Evolutionary conservation across 2,797 vertebrate species (phyloP), one percentile per base, ranked within the genome.

Genomic region (Anabacerthia variegaticeps): DNA sequence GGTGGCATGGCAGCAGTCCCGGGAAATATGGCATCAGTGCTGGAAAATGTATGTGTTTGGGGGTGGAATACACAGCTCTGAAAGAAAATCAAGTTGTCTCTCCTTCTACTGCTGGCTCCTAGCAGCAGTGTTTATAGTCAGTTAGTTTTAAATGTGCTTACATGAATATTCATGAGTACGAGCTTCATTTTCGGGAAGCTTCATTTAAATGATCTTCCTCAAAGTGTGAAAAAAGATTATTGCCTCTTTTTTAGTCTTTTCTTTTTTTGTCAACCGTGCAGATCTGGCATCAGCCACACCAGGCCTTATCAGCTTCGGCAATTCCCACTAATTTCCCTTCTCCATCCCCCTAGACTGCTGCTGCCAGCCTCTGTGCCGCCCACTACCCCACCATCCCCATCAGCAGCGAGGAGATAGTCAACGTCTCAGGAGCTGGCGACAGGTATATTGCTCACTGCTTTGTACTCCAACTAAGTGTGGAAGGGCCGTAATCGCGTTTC

Each of bases 371-470:
- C 63, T 98, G 98, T 94, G 99, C 98, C 28, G 39, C 98, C 46
- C 98, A 99, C 95, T 99, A 99, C 96, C 98, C 99, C 1, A 97
- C 99, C 1, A 71, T 98, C 87, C 84, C 94, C 26, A 61, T 98
- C 86, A 71, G 96, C 19, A 68, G 94, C 75, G 98, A 98, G 51
- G 98, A 99, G 83, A 98, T 97, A 6, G 82, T 98, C 82, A 99
- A 98, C 5, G 99, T 99, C 46, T 99, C 99, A 2, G 99, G 99
- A 97, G 99, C 99, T 16, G 99, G 99, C 44, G 99, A 99, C 95
- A 99, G 99, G 99, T 98, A 97, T 9, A 3, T 36, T 43, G 18
- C 79, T 86, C 32, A 6, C 54, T 43, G 24, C 46, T 91, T 54
- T 67, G 43, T 69, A 72, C 93, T 81, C 73, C 82, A 44, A 51